Evolutionary conservation across 2,797 vertebrate species (phyloP).

Genomic region (Lemur catta): DNA sequence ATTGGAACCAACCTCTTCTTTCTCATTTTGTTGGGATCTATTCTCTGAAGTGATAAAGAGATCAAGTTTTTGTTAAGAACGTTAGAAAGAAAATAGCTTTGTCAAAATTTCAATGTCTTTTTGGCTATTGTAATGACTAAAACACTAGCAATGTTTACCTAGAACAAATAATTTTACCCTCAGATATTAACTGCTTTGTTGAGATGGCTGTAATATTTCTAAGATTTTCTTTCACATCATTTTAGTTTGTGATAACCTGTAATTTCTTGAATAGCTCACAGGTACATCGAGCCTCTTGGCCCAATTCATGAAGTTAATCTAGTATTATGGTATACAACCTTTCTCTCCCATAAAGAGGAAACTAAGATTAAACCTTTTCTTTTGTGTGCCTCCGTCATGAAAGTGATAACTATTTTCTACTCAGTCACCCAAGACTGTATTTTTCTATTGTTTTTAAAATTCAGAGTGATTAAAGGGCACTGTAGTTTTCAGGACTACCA

Average conservation of each 20-base stretch:
- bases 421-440: background rate
- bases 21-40: background rate
- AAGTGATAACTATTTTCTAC: background rate
- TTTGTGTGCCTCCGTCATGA: background rate
- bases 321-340: background rate
- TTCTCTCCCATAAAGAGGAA: background rate
- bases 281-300: background rate
- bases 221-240: background rate
- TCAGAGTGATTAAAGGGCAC: background rate
- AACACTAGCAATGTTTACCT: background rate
- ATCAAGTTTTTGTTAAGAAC: background rate
- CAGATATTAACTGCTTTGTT: background rate
- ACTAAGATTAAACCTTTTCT: background rate
- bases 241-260: background rate
- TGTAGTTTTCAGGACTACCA: background rate
- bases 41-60: background rate
- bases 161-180: background rate
- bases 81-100: background rate
- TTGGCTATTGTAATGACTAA: background rate
- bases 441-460: background rate
- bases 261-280: background rate
- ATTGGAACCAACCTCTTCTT: background rate
- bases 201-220: background rate
- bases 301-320: background rate
- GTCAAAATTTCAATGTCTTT: background rate